Percentiles rank a stretch among this genome's conserved stretches.
phyloP scores from a whole-genome alignment of 2,888 invertebrate species.

The Drosophila planitibia region DNA sequence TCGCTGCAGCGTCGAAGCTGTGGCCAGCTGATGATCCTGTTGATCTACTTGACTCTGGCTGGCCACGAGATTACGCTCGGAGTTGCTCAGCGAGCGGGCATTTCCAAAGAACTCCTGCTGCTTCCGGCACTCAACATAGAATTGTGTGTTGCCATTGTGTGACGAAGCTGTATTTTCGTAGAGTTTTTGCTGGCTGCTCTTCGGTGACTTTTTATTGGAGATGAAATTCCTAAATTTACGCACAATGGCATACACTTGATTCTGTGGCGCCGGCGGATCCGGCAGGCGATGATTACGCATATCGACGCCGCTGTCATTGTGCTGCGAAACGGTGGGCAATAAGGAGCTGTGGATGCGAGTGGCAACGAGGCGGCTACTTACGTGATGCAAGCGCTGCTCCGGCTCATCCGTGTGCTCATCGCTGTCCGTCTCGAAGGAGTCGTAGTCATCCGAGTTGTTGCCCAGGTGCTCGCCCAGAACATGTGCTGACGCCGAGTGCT shows the following conservation, averaged over 20 bases:
- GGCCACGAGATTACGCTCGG: constrained; percentile 84
- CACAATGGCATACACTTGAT: constrained; percentile 89
- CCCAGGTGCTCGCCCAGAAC: constrained; percentile 77
- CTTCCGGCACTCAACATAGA: constrained; percentile 47
- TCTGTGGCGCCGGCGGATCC: constrained; percentile 86
- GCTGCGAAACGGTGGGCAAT: constrained; percentile 41
- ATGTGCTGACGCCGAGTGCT: constrained; percentile 77
- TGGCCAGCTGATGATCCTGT: constrained; percentile 17
- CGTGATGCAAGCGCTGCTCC: constrained; percentile 82
- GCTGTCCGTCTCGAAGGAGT: constrained; percentile 90
- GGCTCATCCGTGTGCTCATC: constrained; percentile 86
- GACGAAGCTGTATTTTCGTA: constrained; percentile 78
- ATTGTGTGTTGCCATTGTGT: constrained; percentile 36
- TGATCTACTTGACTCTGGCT: constrained; percentile 25
- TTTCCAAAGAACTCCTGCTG: constrained; percentile 73
- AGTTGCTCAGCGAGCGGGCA: constrained; percentile 72
- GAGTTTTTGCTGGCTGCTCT: constrained; percentile 80
- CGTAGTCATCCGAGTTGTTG: constrained; percentile 87
- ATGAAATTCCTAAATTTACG: constrained; percentile 89
- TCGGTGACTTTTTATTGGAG: constrained; percentile 84
- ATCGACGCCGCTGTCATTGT: constrained; percentile 86
- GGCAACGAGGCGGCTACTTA: constrained; percentile 44
- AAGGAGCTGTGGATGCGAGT: not conserved
- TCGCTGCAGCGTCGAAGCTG: constrained; percentile 41
- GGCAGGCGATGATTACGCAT: constrained; percentile 87